These are phyloP conservation scores for Peromyscus leucopus DNA, from an alignment of 2,113 vertebrate genomes.

Conservation along the genomic window DNA sequence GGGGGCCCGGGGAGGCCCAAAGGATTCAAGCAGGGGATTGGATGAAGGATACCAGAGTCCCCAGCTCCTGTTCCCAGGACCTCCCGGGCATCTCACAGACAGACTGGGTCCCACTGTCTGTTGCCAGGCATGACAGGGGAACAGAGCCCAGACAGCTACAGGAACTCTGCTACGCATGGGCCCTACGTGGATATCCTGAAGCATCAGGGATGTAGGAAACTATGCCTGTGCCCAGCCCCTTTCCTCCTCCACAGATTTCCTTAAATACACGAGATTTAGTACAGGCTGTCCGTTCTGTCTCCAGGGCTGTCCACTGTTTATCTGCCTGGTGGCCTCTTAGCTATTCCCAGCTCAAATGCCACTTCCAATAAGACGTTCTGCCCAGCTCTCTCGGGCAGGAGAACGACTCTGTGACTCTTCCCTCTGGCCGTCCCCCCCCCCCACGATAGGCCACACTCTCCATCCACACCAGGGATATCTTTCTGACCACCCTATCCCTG, in stretches of 20 bases:
- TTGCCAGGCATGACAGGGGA: background rate
- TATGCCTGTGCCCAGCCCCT: background rate
- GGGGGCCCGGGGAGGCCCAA: background rate
- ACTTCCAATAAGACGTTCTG: background rate
- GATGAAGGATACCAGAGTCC: background rate
- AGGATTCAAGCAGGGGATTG: background rate
- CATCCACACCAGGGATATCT: background rate
- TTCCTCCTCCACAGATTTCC: background rate
- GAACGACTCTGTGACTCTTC: background rate
- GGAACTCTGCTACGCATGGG: background rate
- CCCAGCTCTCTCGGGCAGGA: background rate
- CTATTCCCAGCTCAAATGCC: background rate
- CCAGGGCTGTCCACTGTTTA: background rate
- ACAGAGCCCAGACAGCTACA: background rate
- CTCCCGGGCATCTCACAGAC: background rate
- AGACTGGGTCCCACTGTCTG: background rate
- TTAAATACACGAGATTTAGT: background rate
- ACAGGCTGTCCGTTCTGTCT: background rate
- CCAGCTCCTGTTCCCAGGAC: background rate
- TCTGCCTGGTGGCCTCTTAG: background rate
- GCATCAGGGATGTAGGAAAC: background rate
- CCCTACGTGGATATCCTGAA: background rate
- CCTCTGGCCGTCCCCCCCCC: background rate
- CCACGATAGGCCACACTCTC: background rate
- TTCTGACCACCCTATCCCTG: background rate